phyloP scores from a whole-genome alignment of 2,113 vertebrate genomes.

The Oxyura jamaicensis region DNA sequence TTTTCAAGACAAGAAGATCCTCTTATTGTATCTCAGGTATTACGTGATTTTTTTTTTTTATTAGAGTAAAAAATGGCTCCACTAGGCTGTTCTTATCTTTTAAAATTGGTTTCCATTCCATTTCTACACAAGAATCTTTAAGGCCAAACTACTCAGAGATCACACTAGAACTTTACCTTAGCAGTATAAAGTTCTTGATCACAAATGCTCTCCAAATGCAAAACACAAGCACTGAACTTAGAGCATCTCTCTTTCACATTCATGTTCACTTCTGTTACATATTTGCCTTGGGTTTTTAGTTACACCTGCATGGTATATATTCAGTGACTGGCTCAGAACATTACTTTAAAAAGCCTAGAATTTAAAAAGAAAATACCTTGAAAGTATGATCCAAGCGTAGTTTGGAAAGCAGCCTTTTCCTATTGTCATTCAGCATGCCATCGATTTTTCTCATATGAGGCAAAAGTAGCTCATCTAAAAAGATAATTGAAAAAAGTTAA shows the following conservation, averaged over 20 bases:
- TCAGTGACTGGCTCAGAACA: background rate
- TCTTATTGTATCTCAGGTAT: background rate
- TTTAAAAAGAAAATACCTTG: slow-evolving; percentile 82
- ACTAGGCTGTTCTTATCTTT: background rate
- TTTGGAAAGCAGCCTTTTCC: slow-evolving; percentile 91
- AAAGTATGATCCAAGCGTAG: slow-evolving; percentile 90
- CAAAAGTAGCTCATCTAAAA: slow-evolving; percentile 92
- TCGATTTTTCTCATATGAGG: slow-evolving; percentile 97
- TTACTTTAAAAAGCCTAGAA: background rate
- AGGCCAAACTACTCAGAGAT: background rate
- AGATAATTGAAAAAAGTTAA: background rate
- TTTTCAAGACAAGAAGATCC: background rate
- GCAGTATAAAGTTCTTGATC: background rate
- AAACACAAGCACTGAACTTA: background rate
- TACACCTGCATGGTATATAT: background rate
- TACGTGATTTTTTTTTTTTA: background rate
- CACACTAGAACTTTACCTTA: background rate
- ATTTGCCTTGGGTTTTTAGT: background rate
- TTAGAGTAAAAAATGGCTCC: background rate
- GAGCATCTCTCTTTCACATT: slow-evolving; percentile 11
- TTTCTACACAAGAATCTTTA: background rate
- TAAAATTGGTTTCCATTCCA: background rate
- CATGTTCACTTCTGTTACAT: slow-evolving; percentile 2
- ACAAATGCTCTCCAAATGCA: slow-evolving; percentile 21
- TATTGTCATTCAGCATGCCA: slow-evolving; percentile 93